Evolutionary conservation across 2,888 invertebrate genomes (phyloP).

Genomic region (Limnephilus auricula): DNA sequence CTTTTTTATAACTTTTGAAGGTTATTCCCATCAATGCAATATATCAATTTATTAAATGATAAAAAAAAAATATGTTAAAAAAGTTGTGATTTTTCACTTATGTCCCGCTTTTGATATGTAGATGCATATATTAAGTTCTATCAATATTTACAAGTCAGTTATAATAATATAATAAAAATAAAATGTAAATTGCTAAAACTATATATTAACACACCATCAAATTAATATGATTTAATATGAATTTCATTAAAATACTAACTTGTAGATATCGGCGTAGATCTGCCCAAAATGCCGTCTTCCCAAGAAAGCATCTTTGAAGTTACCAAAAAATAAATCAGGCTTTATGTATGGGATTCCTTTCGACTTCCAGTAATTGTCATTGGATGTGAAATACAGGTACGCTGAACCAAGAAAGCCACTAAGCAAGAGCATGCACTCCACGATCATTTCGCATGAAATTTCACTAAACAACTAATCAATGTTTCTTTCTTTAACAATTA

Average conservation of each 20-base stretch:
- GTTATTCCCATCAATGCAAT: too few species aligned
- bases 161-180: too few species aligned
- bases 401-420: neutral
- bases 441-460: conserved; percentile 16
- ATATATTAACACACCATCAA: neutral
- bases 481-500: neutral
- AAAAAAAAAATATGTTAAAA: too few species aligned
- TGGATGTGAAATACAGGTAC: conserved; percentile 48
- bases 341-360: conserved; percentile 41
- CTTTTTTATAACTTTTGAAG: too few species aligned
- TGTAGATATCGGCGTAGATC: conserved; percentile 51
- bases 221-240: too few species aligned
- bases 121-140: too few species aligned
- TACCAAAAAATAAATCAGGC: conserved; percentile 58
- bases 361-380: conserved; percentile 55
- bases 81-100: too few species aligned
- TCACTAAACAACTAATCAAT: neutral
- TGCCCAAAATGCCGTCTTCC: conserved; percentile 51
- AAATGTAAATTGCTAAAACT: neutral
- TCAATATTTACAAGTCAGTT: too few species aligned
- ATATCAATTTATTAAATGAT: too few species aligned
- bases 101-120: too few species aligned
- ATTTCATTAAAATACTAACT: conserved; percentile 16
- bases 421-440: neutral
- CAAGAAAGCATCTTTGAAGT: conserved; percentile 50